Evolutionary conservation across 2,797 vertebrate species (phyloP).

Genomic region (Spondyliosoma cantharus): DNA sequence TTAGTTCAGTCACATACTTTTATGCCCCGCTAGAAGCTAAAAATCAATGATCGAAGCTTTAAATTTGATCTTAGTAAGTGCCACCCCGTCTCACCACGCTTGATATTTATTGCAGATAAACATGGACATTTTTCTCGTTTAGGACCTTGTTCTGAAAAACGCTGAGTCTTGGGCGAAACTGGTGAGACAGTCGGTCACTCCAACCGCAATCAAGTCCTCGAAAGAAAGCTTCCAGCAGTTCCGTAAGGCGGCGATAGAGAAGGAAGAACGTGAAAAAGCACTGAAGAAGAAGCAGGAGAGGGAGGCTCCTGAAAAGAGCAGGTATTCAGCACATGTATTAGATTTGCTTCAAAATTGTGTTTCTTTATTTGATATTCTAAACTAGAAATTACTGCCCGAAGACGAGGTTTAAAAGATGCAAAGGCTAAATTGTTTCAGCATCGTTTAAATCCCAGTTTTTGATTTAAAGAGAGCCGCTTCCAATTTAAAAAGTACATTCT

Average conservation of each 20-base stretch:
- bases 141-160: conserved; percentile 89
- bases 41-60: neutral
- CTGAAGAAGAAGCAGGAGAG: conserved; percentile 78
- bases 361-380: neutral
- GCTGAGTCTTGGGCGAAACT: conserved; percentile 89
- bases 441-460: neutral
- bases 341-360: neutral
- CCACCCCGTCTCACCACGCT: neutral
- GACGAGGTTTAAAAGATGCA: neutral
- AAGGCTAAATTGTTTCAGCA: neutral
- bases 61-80: neutral
- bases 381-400: neutral
- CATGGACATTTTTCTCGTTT: conserved; percentile 23
- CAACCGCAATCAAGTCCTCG: conserved; percentile 86
- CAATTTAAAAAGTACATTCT: conserved; percentile 16
- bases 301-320: conserved; percentile 73
- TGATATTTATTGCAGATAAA: neutral
- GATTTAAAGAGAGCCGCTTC: neutral
- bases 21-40: too few species aligned
- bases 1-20: too few species aligned
- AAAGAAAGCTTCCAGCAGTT: conserved; percentile 91
- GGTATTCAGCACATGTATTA: conserved; percentile 73
- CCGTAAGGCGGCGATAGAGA: conserved; percentile 88
- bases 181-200: conserved; percentile 79
- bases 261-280: conserved; percentile 84